Base-by-base conservation (phyloP, 2,113 vertebrate species). In the Marcusenius ussheri region DNA sequence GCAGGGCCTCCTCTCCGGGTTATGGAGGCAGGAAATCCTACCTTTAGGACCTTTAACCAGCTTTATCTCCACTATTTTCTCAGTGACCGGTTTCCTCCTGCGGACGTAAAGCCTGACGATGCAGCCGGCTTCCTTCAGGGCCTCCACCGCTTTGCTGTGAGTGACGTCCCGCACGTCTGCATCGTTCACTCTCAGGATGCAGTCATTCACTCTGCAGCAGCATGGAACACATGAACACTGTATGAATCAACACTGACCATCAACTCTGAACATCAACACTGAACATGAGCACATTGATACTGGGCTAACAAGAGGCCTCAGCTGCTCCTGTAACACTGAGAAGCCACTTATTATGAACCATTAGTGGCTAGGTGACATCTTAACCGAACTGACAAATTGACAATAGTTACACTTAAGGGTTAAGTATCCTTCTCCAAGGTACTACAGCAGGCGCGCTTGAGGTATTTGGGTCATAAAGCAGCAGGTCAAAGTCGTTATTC, bases 21-120 rank as follows among this genome's bases (percentile, higher is more conserved):
- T 13, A 27, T 3, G 47, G 21, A 17, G 4, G 8, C 10, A 1
- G 51, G n/a, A 66, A 80, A 15, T 51, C 91, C 1, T 94, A 98
- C 98, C 98, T 98, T 99, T 99, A 88, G 98, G 98, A 35, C 98
- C 98, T 95, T 99, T 99, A 90, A 99, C 96, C 77, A 99, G 97
- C 87, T 99, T 99, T 93, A 99, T 96, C 91, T 99, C 98, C 96
- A 98, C 93, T 91, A 99, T 95, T 93, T 97, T 98, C 94, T 99
- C 98, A 0, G 96, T 95, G 89, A 97, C 94, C 70, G 97, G 97
- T 94, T 97, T 98, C 93, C 97, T 96, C 90, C 98, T 96, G 93
- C 98, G 96, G 91, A 99, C 96, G 35, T 98, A 98, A 53, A 99
- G 95, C n/a, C 96, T 94, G 70, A 99, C 98, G 11, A 99, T 96